phyloP scores from a whole-genome alignment of 2,113 vertebrate genomes.

The Harpagus bidentatus region DNA sequence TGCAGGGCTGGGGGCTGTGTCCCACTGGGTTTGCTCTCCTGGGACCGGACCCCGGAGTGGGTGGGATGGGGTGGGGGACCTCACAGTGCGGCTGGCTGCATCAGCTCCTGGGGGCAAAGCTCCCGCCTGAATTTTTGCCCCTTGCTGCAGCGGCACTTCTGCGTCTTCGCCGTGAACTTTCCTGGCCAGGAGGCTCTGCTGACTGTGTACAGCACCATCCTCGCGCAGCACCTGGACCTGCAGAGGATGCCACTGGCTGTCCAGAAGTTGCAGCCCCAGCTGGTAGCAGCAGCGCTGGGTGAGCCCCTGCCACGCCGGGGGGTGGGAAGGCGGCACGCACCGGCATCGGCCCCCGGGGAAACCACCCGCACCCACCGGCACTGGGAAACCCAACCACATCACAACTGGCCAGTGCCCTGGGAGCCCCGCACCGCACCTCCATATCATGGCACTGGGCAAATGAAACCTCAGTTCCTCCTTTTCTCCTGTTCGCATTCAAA shows the following conservation, averaged over 20 bases:
- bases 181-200: slow-evolving; percentile 72
- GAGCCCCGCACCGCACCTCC: rapidly evolving
- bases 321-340: neutral
- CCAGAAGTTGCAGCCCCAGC: slow-evolving; percentile 49
- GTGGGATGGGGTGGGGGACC: neutral
- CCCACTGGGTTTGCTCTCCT: rapidly evolving
- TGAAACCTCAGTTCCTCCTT: rapidly evolving
- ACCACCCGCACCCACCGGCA: too few relatives aligned
- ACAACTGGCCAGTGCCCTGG: neutral
- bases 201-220: slow-evolving; percentile 68
- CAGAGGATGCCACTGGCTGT: neutral
- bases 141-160: slow-evolving; percentile 73
- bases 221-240: slow-evolving; percentile 66
- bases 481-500: neutral
- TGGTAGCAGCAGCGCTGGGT: slow-evolving; percentile 72
- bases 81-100: rapidly evolving
- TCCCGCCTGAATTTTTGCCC: rapidly evolving
- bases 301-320: neutral
- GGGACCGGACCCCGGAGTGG: rapidly evolving
- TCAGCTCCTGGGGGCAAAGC: neutral
- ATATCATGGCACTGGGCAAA: rapidly evolving
- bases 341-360: too few relatives aligned
- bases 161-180: slow-evolving; percentile 70
- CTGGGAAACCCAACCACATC: neutral
- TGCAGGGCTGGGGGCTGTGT: rapidly evolving